Conservation (phyloP, 2,888 invertebrate species). For the Anticlea derivata region DNA sequence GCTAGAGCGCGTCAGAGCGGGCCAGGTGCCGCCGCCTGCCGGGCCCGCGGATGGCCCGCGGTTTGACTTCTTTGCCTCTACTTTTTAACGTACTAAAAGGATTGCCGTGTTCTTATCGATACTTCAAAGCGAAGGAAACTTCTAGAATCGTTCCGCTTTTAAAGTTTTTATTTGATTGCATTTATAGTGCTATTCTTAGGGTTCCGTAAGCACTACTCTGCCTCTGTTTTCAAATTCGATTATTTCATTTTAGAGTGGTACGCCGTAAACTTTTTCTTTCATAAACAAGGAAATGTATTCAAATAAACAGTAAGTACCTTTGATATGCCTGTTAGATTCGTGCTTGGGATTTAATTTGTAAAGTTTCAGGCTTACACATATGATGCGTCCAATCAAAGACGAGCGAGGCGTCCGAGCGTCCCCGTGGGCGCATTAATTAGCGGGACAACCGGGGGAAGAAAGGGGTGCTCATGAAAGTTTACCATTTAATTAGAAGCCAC, state of each 20-base stretch:
- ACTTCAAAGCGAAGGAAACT: constrained; percentile 56
- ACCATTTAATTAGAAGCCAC: constrained; percentile 82
- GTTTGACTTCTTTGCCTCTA: constrained; percentile 65
- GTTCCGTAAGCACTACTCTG: background rate
- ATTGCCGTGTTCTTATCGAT: constrained; percentile 78
- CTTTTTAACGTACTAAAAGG: constrained; percentile 79
- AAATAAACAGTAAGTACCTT: too few relatives aligned
- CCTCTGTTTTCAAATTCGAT: background rate
- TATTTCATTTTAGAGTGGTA: background rate
- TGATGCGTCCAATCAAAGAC: constrained; percentile 48
- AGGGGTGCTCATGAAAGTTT: constrained; percentile 79
- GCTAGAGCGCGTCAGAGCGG: constrained; percentile 37
- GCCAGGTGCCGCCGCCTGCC: constrained; percentile 41
- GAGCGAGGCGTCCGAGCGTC: constrained; percentile 57
- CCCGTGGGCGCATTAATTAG: constrained; percentile 81
- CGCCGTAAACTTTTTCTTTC: too few relatives aligned
- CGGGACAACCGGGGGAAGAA: constrained; percentile 54
- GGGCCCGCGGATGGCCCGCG: constrained; percentile 47
- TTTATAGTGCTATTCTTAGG: constrained; percentile 6
- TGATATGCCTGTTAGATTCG: background rate
- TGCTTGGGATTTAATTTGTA: constrained; percentile 20
- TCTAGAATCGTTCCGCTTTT: constrained; percentile 32
- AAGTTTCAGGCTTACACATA: constrained; percentile 33
- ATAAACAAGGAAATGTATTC: background rate
- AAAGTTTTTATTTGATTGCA: constrained; percentile 32